Base-by-base conservation (phyloP, 2,888 invertebrate species). In the Volucella inanis region DNA sequence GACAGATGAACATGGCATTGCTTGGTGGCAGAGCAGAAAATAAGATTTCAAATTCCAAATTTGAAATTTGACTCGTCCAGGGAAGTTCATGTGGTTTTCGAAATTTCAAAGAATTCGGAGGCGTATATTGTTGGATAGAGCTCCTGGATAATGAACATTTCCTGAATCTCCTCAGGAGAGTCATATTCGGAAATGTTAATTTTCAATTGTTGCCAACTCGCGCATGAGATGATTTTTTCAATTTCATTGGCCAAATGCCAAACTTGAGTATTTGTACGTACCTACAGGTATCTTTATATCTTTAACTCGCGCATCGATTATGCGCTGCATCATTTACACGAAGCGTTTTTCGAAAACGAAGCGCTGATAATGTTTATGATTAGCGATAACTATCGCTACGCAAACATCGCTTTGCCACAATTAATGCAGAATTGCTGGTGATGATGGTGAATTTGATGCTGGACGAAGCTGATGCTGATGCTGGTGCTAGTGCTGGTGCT, bases 31-130 rank as follows among this genome's bases (percentile, higher is more conserved):
- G 77, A 72, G 85, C 85, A 76, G 80, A 85, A 81, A 85, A 85
- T 85, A 81, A 85, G 81, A 85, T 85, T 85, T 85, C 76, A 81
- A 85, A 85, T 77, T 22, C 22, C 22, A 85, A 76, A 85, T 85
- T 85, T 85, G 85, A 81, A 85, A 85, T 72, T 50, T 67, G 85
- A 85, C 31, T 11, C 85, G 68, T 57, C 43, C 64, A 39, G 64
- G 55, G 65, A 31, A 0, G 52, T 62, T 38, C 38, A 31, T 71
- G 59, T 47, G 45, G 71, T 76, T 54, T 81, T 41, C 62, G 41
- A 64, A 76, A 81, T 76, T 80, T 81, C 62, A 47, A 65, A 2
- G 31, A 31, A 31, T 31, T 80, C 45, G 75, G 79, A 79, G 79
- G 78, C 45, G 61, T 72, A 54, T 57, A 52, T 10, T 15, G 49